These are phyloP conservation scores for Bombus waltoni DNA, from an alignment of 1,140 invertebrate species.

Conservation along the genomic window DNA sequence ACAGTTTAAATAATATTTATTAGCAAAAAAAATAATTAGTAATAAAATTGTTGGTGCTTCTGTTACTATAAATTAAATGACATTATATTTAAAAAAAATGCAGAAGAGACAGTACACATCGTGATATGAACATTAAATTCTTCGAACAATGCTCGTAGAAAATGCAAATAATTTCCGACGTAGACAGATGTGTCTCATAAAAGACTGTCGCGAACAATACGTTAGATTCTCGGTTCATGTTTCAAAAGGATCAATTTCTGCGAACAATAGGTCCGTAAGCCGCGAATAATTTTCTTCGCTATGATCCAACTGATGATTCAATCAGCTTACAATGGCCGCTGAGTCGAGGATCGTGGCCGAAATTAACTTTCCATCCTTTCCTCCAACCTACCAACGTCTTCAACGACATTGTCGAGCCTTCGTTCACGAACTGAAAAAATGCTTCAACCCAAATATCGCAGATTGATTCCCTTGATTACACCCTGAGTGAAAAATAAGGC, in stretches of 20 bases:
- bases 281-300: slow-evolving; percentile 39
- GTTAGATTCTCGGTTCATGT: slow-evolving; percentile 28
- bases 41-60: no score
- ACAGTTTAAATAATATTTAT: no score
- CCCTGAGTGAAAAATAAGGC: slow-evolving; percentile 46
- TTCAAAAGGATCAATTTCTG: slow-evolving; percentile 39
- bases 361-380: slow-evolving; percentile 30
- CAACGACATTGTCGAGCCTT: neutral
- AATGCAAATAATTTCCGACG: slow-evolving; percentile 17
- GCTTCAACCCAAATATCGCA: slow-evolving; percentile 62
- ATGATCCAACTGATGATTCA: neutral
- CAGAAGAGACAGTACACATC: no score
- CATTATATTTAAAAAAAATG: neutral
- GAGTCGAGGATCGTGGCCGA: neutral
- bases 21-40: neutral
- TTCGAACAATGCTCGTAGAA: slow-evolving; percentile 9
- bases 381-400: neutral
- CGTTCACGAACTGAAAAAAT: slow-evolving; percentile 27
- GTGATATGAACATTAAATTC: slow-evolving; percentile 13
- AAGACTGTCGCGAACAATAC: slow-evolving; percentile 19
- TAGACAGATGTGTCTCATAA: slow-evolving; percentile 10
- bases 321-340: neutral
- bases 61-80: neutral
- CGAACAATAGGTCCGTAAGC: slow-evolving; percentile 17
- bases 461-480: slow-evolving; percentile 59